These are phyloP conservation scores for Rallus limicola DNA, from an alignment of 2,113 vertebrate species.

Conservation along the genomic window DNA sequence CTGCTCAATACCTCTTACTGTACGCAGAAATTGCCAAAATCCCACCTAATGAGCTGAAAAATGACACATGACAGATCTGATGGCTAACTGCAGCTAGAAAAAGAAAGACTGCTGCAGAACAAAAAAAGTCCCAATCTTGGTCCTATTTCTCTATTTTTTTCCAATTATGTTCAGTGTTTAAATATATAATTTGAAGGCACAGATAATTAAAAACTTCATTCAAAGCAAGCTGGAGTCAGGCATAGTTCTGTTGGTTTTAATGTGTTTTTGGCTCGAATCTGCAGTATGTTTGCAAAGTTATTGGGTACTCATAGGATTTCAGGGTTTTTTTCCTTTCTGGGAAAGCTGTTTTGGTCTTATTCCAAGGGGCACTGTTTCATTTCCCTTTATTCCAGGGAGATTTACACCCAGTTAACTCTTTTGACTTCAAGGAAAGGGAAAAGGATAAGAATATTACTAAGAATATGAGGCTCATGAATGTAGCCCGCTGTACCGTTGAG, in stretches of 20 bases:
- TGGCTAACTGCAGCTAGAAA: conserved; percentile 73
- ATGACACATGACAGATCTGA: conserved; percentile 76
- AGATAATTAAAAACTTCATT: conserved; percentile 37
- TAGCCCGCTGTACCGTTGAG: not conserved
- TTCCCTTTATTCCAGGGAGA: conserved; percentile 5
- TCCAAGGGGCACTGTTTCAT: conserved; percentile 31
- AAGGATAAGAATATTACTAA: not conserved
- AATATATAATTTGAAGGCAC: conserved; percentile 26
- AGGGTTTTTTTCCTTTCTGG: not conserved
- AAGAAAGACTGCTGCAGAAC: conserved; percentile 62
- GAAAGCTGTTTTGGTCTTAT: conserved; percentile 40
- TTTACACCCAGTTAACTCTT: conserved; percentile 48
- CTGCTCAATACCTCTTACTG: conserved; percentile 75
- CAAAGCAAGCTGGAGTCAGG: not conserved
- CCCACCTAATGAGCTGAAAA: conserved; percentile 81
- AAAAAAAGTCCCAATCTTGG: not conserved
- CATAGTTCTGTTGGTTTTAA: conserved; percentile 6
- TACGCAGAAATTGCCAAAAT: conserved; percentile 79
- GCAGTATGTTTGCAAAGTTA: not conserved
- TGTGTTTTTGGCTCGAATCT: conserved; percentile 12
- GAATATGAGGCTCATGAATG: not conserved
- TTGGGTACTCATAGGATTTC: not conserved
- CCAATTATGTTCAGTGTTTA: not conserved
- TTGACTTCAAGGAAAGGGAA: not conserved
- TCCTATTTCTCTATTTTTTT: conserved; percentile 20